Conservation (phyloP, 35 echinoderm and acorn worm species). For the Strongylocentrotus purpuratus region DNA sequence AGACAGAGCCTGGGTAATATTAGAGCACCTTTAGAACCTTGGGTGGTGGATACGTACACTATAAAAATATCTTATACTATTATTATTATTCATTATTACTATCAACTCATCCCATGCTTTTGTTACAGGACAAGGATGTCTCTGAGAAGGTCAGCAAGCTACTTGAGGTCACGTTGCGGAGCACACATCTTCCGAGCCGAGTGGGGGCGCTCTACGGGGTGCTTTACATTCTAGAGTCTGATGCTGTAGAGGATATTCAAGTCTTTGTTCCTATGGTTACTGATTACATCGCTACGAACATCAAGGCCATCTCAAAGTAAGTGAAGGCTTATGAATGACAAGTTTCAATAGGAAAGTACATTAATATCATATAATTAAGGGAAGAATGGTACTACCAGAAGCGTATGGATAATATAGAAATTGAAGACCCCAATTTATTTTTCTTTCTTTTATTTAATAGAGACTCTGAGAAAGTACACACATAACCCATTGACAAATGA, state of each 20-base stretch:
- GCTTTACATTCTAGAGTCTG: constrained; percentile 91
- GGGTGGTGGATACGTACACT: neutral
- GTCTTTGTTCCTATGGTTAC: constrained; percentile 89
- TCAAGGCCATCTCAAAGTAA: constrained; percentile 80
- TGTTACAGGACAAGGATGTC: constrained; percentile 82
- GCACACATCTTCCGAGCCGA: constrained; percentile 86
- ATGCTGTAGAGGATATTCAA: constrained; percentile 90
- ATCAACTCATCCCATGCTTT: neutral
- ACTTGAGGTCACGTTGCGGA: constrained; percentile 92
- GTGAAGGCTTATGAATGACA: constrained; percentile 11
- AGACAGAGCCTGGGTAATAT: too few relatives aligned
- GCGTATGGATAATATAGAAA: too few relatives aligned
- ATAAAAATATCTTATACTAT: too few relatives aligned
- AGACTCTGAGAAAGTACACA: too few relatives aligned
- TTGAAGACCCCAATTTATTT: too few relatives aligned
- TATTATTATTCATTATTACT: neutral
- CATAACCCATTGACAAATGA: too few relatives aligned
- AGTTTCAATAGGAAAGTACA: neutral
- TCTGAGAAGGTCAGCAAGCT: constrained; percentile 97
- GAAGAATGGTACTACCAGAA: neutral
- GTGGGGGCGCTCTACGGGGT: constrained; percentile 92
- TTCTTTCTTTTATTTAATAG: too few relatives aligned
- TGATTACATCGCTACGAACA: constrained; percentile 82
- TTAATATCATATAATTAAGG: too few relatives aligned
- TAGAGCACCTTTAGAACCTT: neutral